Evolutionary conservation across 2,113 vertebrate species (phyloP).

Genomic region (Halcyon malimbica): DNA sequence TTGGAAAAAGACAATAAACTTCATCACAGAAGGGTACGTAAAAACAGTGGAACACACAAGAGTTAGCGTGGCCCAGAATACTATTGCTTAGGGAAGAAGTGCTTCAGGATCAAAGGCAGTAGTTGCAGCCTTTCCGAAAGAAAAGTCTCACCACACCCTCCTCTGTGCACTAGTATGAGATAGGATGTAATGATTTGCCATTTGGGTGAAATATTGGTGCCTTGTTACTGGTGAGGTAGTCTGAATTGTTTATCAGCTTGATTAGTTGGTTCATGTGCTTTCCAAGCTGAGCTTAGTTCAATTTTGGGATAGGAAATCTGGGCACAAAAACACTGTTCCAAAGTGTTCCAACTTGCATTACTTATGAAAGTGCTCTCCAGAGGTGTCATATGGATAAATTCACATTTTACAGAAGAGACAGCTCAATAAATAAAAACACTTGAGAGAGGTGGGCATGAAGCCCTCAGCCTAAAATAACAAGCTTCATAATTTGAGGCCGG

Average conservation of each 20-base stretch:
- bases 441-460: neutral
- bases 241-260: neutral
- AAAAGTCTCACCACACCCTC: neutral
- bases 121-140: neutral
- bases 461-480: neutral
- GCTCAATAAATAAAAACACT: neutral
- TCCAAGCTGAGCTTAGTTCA: neutral
- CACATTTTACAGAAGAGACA: neutral
- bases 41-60: neutral
- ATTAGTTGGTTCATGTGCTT: neutral
- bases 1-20: neutral
- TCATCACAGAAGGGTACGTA: neutral
- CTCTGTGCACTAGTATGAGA: neutral
- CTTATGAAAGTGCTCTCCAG: neutral
- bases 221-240: neutral
- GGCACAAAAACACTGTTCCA: neutral
- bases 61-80: neutral
- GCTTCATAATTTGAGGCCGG: neutral
- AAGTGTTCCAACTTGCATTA: neutral
- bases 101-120: neutral
- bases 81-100: neutral
- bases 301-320: neutral
- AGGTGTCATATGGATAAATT: neutral
- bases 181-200: neutral
- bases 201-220: neutral